Percentiles rank a stretch among this genome's conserved stretches.
These are phyloP conservation scores for Chelon auratus DNA, from an alignment of 2,797 vertebrate genomes.

Conservation along the genomic window DNA sequence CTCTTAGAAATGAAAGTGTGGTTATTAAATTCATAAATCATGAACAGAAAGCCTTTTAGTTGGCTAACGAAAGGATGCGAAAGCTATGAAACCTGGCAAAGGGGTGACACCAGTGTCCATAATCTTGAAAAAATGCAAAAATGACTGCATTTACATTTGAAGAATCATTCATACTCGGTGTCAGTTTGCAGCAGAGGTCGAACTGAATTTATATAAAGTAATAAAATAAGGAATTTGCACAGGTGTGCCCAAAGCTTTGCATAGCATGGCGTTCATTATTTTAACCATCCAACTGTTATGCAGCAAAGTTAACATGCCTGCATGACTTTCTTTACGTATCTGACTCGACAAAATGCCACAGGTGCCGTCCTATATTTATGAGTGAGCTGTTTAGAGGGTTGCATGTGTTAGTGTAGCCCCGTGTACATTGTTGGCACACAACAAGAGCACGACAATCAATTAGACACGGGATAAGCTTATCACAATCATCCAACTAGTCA, in stretches of 20 bases:
- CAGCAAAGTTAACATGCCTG: background rate
- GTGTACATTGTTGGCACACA: slow-evolving; percentile 26
- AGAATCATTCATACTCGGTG: background rate
- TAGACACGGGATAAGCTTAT: slow-evolving; percentile 43
- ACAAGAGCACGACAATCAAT: slow-evolving; percentile 27
- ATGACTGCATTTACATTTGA: background rate
- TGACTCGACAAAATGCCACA: slow-evolving; percentile 2
- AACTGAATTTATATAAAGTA: background rate
- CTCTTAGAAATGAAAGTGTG: background rate
- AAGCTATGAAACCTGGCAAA: background rate
- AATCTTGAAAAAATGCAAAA: background rate
- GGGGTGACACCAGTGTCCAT: background rate
- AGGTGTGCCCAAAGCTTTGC: background rate
- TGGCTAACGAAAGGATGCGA: background rate
- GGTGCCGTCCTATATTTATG: slow-evolving; percentile 35
- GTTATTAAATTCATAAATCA: background rate
- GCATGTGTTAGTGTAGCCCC: background rate
- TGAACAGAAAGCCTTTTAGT: background rate
- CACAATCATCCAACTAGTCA: slow-evolving; percentile 35
- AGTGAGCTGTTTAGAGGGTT: slow-evolving; percentile 24
- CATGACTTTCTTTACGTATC: background rate
- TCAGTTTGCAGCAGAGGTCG: background rate
- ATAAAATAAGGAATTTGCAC: background rate
- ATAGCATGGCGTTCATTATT: too few species aligned
- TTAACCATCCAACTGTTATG: background rate